These are phyloP conservation scores for Smutsia gigantea DNA, from an alignment of 2,797 vertebrate species.

Conservation along the genomic window DNA sequence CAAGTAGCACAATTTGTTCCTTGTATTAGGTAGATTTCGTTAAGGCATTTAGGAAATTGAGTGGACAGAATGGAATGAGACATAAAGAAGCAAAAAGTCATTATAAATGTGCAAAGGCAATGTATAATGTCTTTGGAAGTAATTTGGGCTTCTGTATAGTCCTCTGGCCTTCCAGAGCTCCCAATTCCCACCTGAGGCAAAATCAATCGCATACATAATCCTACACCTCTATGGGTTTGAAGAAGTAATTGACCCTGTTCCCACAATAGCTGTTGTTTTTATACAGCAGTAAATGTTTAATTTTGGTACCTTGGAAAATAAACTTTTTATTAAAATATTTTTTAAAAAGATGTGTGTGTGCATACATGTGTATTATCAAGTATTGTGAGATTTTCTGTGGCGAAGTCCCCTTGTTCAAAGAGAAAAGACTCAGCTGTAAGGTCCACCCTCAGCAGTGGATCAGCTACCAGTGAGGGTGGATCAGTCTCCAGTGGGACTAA, in stretches of 20 bases:
- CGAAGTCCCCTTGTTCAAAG: neutral
- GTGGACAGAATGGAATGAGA: constrained; percentile 16
- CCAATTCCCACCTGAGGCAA: neutral
- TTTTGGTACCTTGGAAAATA: constrained; percentile 5
- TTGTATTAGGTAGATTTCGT: neutral
- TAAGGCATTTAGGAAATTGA: constrained; percentile 50
- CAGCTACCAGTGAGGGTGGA: neutral
- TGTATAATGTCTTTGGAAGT: neutral
- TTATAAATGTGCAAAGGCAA: neutral
- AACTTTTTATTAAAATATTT: neutral
- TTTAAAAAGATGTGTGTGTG: accelerated
- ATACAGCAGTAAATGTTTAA: neutral
- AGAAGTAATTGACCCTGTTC: neutral
- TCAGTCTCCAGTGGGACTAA: neutral
- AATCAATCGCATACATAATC: neutral
- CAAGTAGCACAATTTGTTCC: neutral
- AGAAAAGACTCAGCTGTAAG: constrained; percentile 36
- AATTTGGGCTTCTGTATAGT: neutral
- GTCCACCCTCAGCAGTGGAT: neutral
- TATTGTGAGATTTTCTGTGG: neutral
- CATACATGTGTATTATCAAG: neutral
- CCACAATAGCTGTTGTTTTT: neutral
- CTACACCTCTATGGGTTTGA: neutral
- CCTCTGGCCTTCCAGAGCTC: neutral
- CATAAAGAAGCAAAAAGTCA: constrained; percentile 7